phyloP scores from a whole-genome alignment of 2,797 vertebrate genomes.

The Antrozous pallidus region DNA sequence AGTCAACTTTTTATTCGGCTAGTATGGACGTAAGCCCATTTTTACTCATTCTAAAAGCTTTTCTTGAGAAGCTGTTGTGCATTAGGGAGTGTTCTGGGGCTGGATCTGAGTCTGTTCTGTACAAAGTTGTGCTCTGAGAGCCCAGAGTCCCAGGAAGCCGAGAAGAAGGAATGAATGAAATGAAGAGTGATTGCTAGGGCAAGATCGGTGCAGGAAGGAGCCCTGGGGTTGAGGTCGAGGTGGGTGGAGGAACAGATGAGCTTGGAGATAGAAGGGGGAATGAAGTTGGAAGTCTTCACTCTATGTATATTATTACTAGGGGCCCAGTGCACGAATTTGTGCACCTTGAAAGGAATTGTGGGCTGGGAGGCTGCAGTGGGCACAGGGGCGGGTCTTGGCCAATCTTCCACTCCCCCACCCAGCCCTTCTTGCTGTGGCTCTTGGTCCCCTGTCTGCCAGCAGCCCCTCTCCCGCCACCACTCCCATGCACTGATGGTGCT shows the following conservation, averaged over 20 bases:
- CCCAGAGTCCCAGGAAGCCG: background rate
- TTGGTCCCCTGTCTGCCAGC: too few relatives aligned
- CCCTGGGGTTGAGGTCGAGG: background rate
- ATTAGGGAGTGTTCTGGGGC: background rate
- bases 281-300: background rate
- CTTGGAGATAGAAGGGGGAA: background rate
- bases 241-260: background rate
- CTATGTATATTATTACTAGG: background rate
- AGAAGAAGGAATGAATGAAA: background rate
- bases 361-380: too few relatives aligned
- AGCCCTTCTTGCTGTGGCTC: too few relatives aligned
- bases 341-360: too few relatives aligned
- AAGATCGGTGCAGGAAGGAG: background rate
- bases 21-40: background rate
- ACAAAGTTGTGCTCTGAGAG: background rate
- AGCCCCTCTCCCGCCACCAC: too few relatives aligned
- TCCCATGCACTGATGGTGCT: too few relatives aligned
- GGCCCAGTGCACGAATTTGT: too few relatives aligned
- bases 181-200: background rate
- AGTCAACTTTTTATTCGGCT: background rate
- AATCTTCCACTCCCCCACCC: accelerated
- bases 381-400: too few relatives aligned
- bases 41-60: background rate
- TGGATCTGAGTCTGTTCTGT: background rate
- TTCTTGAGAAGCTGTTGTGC: background rate